Conservation (phyloP, 2,113 vertebrate genomes). For the Pygoscelis antarcticus region DNA sequence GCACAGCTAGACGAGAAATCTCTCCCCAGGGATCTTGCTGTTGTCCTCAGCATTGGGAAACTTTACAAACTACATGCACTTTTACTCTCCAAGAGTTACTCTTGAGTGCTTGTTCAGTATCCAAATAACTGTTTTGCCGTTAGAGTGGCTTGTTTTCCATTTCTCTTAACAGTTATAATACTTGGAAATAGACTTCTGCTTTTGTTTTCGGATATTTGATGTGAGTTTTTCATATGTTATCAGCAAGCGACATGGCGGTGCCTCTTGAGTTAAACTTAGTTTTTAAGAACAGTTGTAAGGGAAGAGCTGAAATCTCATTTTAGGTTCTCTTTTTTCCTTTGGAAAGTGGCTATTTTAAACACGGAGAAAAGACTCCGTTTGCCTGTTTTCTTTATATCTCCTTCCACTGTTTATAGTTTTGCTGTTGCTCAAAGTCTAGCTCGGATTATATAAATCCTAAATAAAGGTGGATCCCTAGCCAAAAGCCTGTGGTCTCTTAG, state of each 20-base stretch:
- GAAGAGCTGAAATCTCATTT: conserved; percentile 3
- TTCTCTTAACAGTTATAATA: not conserved
- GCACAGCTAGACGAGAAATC: not conserved
- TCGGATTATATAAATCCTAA: not conserved
- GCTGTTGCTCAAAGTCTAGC: not conserved
- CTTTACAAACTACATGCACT: not conserved
- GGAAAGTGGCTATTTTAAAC: not conserved
- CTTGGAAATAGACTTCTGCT: not conserved
- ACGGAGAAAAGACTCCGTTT: not conserved
- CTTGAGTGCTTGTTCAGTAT: not conserved
- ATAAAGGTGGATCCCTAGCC: not conserved
- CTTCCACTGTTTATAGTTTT: not conserved
- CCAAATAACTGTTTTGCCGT: not conserved
- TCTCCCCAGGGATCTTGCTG: not conserved
- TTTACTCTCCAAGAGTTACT: not conserved
- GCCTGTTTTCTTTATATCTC: conserved; percentile 4
- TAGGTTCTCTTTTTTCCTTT: not conserved
- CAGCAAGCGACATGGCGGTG: not conserved
- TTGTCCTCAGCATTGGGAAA: conserved; percentile 2
- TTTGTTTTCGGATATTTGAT: not conserved
- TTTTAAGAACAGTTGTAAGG: not conserved
- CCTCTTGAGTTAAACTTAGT: not conserved
- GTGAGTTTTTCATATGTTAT: not conserved
- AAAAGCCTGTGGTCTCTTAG: not conserved
- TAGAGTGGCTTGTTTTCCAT: not conserved